Evolutionary conservation across 2,113 vertebrate species (phyloP), one percentile per base, ranked within the genome.

Genomic region (Dinomys branickii): DNA sequence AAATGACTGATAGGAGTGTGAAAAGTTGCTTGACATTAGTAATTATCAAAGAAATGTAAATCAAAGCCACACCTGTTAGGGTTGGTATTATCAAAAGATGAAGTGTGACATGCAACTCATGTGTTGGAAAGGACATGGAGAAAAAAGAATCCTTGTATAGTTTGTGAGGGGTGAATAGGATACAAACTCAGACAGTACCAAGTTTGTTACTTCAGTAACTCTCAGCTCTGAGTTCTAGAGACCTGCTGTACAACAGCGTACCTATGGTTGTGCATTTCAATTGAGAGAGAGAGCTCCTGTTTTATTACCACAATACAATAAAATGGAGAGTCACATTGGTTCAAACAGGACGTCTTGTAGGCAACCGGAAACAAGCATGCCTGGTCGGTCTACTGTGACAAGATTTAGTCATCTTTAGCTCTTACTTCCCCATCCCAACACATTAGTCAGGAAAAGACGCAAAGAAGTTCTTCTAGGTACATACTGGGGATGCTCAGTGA

Each of bases 341-440:
- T 69, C 67, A 80, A 91, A 85, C 10, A 86, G 63, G 67, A 73
- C 41, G 86, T 82, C 59, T 75, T 80, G 41, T 94, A 95, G 83
- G 41, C 67, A 90, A 71, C 1, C 13, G 56, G 65, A 78, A 83
- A 85, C 13, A 81, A 4, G 24, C 50, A 41, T 30, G 24, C 26
- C 81, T 47, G n/a, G 52, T 47, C 69, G 35, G 44, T 1, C 44
- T 63, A 77, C 24, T 58, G 65, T 6, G 3, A 7, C 54, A n/a
- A 78, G 65, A n/a, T n/a, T 88, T 17, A 33, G 14, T 59, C 4
- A 52, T 61, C n/a, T 88, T 71, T 73, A 52, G 65, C 88, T 78
- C 50, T 85, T 35, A 54, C 1, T 65, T 4, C 28, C 41, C 35
- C 35, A 86, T 82, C 44, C 69, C 52, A 90, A 47, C 1, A 9